Base-by-base conservation (phyloP, 2,888 invertebrate species). In the Rotaria magnacalcarata region DNA sequence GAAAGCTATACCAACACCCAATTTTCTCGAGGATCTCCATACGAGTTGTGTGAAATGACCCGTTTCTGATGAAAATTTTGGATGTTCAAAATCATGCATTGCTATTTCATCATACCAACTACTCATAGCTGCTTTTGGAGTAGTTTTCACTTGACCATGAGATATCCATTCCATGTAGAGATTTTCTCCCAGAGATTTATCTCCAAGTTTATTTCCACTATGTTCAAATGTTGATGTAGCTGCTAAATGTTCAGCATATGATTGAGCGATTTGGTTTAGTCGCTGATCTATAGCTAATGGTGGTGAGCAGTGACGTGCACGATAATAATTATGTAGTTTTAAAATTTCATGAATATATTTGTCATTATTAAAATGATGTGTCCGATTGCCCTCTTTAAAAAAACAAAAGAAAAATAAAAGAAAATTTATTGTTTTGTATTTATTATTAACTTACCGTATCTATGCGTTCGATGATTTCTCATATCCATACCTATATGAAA, bases 11-110 rank as follows among this genome's bases (percentile, higher is more conserved):
- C 94, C 95, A 0, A 95, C 94, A 0, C 96, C 96, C 24, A 96
- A 89, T 89, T 94, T 93, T 85, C 92, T 93, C 87, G 93, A 94
- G 84, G 93, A 93, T 88, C 94, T 93, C 95, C 95, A 95, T 43
- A 95, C 93, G 90, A 96, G 93, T 92, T 96, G 96, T 0, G 95
- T 94, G 89, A 96, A 95, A 90, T 96, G 95, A 24, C 95, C 95
- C 88, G 91, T 56, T 54, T 52, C 43, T 84, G 52, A 24, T 24
- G 75, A 80, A n/a, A 11, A 80, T 47, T 1, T 80, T 80, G 75
- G 75, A 47, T 19, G 7, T 6, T 80, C 24, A 80, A 47, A 80
- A 47, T 41, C 41, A 47, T 80, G n/a, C 21, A 80, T 1, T 19
- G 21, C 16, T 47, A 80, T 80, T 80, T 80, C 75, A 47, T 80